Evolutionary conservation across 92 coral and sea anemone genomes (phyloP), one percentile per base, ranked within the genome.

Genomic region (Chrysogorgia sp.): DNA sequence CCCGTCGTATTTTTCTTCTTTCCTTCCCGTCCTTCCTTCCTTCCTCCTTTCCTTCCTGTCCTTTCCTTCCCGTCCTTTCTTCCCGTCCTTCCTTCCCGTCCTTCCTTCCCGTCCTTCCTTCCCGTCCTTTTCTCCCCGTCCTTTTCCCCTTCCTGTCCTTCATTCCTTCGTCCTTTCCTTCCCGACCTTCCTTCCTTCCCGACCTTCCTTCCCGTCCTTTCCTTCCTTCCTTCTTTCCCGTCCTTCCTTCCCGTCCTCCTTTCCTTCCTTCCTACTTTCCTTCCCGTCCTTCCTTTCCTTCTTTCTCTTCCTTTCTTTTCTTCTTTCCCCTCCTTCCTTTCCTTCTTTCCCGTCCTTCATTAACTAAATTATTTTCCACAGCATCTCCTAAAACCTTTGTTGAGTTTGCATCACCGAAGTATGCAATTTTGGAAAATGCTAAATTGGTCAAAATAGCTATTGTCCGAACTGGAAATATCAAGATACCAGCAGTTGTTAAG

Each of bases 341-440:
- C 2, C 63, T 2, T 10, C 2, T 29, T 2, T 10, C 10, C 26
- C 13, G 67, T 21, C 13, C 35, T 31, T 30, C 29, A 2, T 74
- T 47, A 35, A n/a, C n/a, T n/a, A 17, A 52, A 17, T 57, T 32
- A 30, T 25, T 63, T 74, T 52, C 45, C 30, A 62, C 58, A 84
- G 87, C 43, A 48, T 75, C 43, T 56, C 90, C 71, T 65, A 88
- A 91, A n/a, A 90, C 98, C 17, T 43, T 65, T 12, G 84, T 94
- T 10, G 98, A 94, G 63, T 94, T 94, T 75, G 97, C 96, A 33
- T 86, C 98, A 5, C 88, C 97, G 0, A 89, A 91, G 61, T 94
- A 86, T 49, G 96, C 98, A 47, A 92, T 91, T 10, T 60, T 91
- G 81, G 98, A 94, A 84, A 94, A 92, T 71, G 92, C 92, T 25